Percentiles rank a stretch among this genome's conserved stretches.
Conservation (phyloP, 1,140 invertebrate species). For the Neodiprion pinetum region DNA sequence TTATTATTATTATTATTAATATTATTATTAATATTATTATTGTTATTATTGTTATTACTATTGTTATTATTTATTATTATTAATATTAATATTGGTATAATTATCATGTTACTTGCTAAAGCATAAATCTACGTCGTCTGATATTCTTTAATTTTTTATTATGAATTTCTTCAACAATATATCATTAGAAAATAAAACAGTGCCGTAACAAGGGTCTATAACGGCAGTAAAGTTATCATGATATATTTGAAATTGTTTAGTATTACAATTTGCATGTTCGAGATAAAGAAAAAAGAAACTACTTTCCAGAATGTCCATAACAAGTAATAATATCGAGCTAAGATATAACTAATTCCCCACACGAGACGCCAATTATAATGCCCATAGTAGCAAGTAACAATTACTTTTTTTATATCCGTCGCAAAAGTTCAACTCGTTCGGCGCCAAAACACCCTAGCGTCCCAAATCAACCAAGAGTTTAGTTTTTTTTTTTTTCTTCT, state of each 20-base stretch:
- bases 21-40: constrained; percentile 16
- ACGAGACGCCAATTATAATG: too few species aligned
- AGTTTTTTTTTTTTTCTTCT: neutral
- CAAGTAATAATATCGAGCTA: constrained; percentile 1
- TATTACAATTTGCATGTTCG: constrained; percentile 28
- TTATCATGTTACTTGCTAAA: constrained; percentile 51
- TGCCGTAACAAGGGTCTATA: constrained; percentile 44
- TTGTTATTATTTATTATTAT: constrained; percentile 11
- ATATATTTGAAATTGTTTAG: constrained; percentile 41
- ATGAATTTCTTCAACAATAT: constrained; percentile 42
- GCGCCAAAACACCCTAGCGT: too few species aligned
- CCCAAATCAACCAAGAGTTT: neutral
- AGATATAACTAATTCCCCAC: neutral
- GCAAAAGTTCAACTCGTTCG: too few species aligned
- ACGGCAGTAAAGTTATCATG: constrained; percentile 25
- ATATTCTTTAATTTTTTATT: constrained; percentile 42
- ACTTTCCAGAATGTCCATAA: constrained; percentile 55
- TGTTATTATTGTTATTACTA: constrained; percentile 18
- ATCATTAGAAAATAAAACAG: constrained; percentile 47
- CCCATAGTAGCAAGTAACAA: too few species aligned
- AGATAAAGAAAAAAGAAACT: constrained; percentile 20
- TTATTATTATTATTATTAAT: constrained; percentile 22
- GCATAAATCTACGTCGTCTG: constrained; percentile 55
- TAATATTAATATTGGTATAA: neutral
- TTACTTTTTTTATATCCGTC: too few species aligned